These are phyloP conservation scores for Trachymyrmex cornetzi DNA, from an alignment of 1,140 invertebrate species.

Conservation along the genomic window DNA sequence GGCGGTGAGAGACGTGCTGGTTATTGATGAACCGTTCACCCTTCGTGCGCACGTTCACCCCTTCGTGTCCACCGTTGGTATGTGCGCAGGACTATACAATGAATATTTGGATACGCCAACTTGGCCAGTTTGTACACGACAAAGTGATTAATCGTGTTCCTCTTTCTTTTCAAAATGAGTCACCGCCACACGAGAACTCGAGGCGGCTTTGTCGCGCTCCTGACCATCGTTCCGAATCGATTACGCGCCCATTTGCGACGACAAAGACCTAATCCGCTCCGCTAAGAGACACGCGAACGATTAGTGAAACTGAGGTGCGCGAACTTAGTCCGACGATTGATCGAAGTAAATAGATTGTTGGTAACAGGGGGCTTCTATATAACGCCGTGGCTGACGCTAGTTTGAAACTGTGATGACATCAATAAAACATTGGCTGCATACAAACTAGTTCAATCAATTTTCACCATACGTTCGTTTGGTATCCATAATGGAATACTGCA, in stretches of 20 bases:
- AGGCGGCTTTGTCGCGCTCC: neutral
- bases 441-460: conserved; percentile 48
- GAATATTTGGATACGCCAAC: conserved; percentile 60
- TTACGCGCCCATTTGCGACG: conserved; percentile 12
- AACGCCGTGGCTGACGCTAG: neutral
- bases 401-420: conserved; percentile 43
- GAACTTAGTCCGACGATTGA: conserved; percentile 2
- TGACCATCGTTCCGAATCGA: conserved; percentile 38
- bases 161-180: conserved; percentile 41
- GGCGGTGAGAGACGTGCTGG: conserved; percentile 35
- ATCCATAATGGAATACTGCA: conserved; percentile 4
- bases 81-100: conserved; percentile 55
- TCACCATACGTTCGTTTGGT: conserved; percentile 7
- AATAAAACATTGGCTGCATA: conserved; percentile 22
- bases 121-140: conserved; percentile 44
- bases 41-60: conserved; percentile 42
- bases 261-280: conserved; percentile 37
- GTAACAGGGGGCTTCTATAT: neutral
- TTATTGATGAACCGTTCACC: conserved; percentile 74
- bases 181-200: neutral
- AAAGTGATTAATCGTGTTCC: conserved; percentile 60
- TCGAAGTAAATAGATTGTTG: conserved; percentile 34
- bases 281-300: conserved; percentile 20
- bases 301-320: conserved; percentile 31
- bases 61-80: conserved; percentile 53